Evolutionary conservation across 2,888 invertebrate genomes (phyloP).

Genomic region (Orthosia incerta): DNA sequence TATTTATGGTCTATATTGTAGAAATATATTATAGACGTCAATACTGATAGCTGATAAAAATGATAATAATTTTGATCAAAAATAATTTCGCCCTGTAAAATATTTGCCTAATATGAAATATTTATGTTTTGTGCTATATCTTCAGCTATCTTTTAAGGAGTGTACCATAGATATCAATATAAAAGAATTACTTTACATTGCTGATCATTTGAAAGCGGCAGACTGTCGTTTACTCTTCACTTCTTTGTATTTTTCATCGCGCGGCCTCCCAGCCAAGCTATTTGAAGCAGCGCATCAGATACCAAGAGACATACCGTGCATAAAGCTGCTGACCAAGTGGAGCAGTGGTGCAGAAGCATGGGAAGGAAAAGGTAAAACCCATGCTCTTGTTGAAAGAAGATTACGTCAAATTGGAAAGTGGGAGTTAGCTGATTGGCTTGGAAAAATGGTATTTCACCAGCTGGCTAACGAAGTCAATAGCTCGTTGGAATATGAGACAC

Average conservation of each 20-base stretch:
- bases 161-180: conserved; percentile 79
- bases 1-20: conserved; percentile 15
- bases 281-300: conserved; percentile 80
- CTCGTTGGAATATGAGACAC: conserved; percentile 59
- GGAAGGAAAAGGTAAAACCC: conserved; percentile 91
- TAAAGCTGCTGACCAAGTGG: conserved; percentile 91
- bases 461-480: conserved; percentile 87
- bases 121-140: conserved; percentile 72
- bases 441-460: conserved; percentile 89
- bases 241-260: conserved; percentile 88
- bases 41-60: conserved; percentile 26
- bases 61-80: conserved; percentile 10
- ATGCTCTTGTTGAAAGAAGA: conserved; percentile 89
- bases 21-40: conserved; percentile 28
- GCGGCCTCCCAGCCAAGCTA: conserved; percentile 72
- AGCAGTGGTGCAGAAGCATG: conserved; percentile 78
- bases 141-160: conserved; percentile 58
- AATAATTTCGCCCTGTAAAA: conserved; percentile 7
- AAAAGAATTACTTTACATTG: conserved; percentile 85
- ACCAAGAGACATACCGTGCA: conserved; percentile 89
- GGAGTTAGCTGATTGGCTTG: conserved; percentile 92
- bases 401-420: conserved; percentile 90
- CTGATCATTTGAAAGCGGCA: conserved; percentile 89
- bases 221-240: conserved; percentile 92
- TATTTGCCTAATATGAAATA: conserved; percentile 39